Evolutionary conservation across 1,140 invertebrate species (phyloP).

Genomic region (Drosophila chauvacae): DNA sequence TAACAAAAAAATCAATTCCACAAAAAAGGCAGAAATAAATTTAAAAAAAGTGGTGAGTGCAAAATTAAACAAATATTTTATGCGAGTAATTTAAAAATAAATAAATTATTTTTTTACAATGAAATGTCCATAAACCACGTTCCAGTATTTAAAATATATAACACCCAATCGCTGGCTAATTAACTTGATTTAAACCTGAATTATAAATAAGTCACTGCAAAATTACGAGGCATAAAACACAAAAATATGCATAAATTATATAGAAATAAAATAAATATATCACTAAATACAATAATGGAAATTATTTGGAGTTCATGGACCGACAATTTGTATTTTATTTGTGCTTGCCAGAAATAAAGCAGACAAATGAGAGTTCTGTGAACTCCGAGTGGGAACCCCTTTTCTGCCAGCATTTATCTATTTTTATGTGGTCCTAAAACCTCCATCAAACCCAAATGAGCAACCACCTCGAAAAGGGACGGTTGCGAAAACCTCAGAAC

Average conservation of each 20-base stretch:
- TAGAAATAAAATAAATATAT: constrained; percentile 35
- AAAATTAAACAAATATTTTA: neutral
- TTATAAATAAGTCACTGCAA: constrained; percentile 25
- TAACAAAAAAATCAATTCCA: constrained; percentile 4
- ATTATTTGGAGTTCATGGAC: constrained; percentile 21
- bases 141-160: constrained; percentile 1
- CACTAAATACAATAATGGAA: constrained; percentile 24
- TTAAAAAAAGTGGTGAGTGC: constrained; percentile 36
- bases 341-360: constrained; percentile 28
- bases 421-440: constrained; percentile 69
- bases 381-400: constrained; percentile 29
- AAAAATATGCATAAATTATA: constrained; percentile 37
- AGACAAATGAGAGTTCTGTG: constrained; percentile 39
- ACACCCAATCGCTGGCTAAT: constrained; percentile 26
- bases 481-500: constrained; percentile 34
- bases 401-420: constrained; percentile 51
- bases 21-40: neutral
- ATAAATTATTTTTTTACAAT: constrained; percentile 6
- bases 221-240: constrained; percentile 40
- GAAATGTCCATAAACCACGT: constrained; percentile 6
- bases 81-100: constrained; percentile 10
- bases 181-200: constrained; percentile 48
- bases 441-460: constrained; percentile 61
- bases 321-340: constrained; percentile 23
- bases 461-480: constrained; percentile 37